Percentiles rank a stretch among this genome's conserved stretches.
Conservation (phyloP, 2,797 vertebrate genomes). For the Phalanger gymnotis region DNA sequence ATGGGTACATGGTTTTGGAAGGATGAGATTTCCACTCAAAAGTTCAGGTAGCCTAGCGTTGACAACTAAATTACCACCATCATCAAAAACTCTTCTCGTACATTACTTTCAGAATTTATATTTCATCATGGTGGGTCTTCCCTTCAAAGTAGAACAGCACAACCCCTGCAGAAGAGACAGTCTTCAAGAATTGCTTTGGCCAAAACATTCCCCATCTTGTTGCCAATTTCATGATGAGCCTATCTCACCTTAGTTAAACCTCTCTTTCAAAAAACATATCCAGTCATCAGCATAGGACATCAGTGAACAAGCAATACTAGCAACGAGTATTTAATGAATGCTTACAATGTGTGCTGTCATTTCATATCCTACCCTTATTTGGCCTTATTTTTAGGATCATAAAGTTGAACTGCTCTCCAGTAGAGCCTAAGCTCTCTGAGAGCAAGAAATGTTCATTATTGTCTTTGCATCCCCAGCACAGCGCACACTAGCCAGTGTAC, state of each 20-base stretch:
- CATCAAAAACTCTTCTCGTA: not conserved
- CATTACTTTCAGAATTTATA: not conserved
- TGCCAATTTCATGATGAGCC: not conserved
- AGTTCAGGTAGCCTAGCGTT: not conserved
- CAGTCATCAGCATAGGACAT: not conserved
- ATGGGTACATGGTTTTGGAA: not conserved
- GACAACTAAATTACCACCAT: not conserved
- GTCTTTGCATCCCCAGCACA: not conserved
- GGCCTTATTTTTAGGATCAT: not conserved
- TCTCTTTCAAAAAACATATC: not conserved
- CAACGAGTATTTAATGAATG: not conserved
- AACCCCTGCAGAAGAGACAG: not conserved
- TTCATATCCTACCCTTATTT: not conserved
- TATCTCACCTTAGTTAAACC: not conserved
- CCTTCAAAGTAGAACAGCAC: not conserved
- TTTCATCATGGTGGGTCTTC: not conserved
- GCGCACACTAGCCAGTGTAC: not conserved
- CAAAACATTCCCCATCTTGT: not conserved
- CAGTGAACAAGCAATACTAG: not conserved
- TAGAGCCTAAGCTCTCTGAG: not conserved
- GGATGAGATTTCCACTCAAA: rapidly evolving
- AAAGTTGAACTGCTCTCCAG: not conserved
- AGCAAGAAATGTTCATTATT: not conserved
- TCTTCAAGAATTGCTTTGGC: not conserved
- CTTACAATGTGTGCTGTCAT: not conserved